Conservation (phyloP, 1,140 invertebrate genomes). For the Pemphigus obesinymphae region DNA sequence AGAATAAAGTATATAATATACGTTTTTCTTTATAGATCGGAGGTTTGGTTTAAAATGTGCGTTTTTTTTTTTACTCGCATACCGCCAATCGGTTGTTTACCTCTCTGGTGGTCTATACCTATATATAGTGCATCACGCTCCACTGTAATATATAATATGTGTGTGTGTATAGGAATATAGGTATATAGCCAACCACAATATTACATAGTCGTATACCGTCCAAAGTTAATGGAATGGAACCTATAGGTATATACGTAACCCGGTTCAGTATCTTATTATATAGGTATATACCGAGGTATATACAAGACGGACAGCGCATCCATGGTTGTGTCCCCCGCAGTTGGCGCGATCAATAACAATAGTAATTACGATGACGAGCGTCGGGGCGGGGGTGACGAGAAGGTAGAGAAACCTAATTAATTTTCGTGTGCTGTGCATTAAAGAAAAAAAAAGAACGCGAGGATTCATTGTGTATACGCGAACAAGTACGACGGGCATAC, state of each 20-base stretch:
- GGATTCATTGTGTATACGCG: no score
- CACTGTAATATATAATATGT: neutral
- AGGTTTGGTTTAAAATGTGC: neutral
- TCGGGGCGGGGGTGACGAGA: neutral
- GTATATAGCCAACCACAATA: neutral
- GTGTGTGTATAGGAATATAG: no score
- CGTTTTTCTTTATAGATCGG: neutral
- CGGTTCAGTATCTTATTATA: neutral
- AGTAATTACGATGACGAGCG: neutral
- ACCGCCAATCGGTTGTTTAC: neutral
- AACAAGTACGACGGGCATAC: no score
- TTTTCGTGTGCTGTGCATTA: no score
- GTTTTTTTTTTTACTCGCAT: neutral
- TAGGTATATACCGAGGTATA: no score
- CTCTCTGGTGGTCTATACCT: neutral
- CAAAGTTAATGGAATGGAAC: constrained; percentile 1
- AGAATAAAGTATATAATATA: no score
- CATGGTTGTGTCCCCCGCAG: no score
- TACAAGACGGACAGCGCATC: no score
- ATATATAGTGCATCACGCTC: neutral
- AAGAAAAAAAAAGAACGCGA: no score
- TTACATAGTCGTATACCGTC: neutral
- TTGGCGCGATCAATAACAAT: no score
- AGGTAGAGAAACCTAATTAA: no score
- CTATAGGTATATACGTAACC: no score